A percentile compares a stretch with the other conserved stretches of the same genome.
These are phyloP conservation scores for Spea bombifrons DNA, from an alignment of 2,113 vertebrate species.

Conservation along the genomic window DNA sequence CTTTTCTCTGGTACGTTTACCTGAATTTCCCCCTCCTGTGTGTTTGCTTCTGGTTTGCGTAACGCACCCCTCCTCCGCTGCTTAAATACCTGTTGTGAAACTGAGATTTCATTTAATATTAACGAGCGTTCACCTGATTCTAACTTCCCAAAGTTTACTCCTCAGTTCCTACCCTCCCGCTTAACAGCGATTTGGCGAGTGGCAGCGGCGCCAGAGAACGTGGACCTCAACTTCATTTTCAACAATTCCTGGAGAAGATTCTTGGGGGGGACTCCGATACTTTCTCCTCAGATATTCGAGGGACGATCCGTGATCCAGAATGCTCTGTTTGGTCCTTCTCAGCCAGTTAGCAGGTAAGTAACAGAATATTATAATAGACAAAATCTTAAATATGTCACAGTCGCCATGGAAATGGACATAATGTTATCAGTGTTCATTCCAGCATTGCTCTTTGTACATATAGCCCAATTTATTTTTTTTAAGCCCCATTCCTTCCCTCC, in stretches of 20 bases:
- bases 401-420: too few relatives aligned
- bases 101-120: neutral
- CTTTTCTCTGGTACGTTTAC: too few relatives aligned
- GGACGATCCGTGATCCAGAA: neutral
- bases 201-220: too few relatives aligned
- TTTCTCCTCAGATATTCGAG: neutral
- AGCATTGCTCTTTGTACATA: neutral
- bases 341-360: constrained; percentile 4
- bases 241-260: too few relatives aligned
- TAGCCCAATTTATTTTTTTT: neutral
- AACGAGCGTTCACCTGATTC: neutral
- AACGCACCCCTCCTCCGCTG: neutral
- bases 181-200: neutral
- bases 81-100: neutral
- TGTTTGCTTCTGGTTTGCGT: too few relatives aligned
- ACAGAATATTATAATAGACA: neutral
- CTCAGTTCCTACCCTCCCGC: neutral
- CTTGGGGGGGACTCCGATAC: neutral
- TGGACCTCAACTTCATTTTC: too few relatives aligned
- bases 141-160: neutral
- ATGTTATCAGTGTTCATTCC: neutral
- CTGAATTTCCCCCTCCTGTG: too few relatives aligned
- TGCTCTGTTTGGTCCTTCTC: neutral
- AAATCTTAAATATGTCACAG: too few relatives aligned
- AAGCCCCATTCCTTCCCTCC: neutral